Evolutionary conservation across 2,888 invertebrate species (phyloP).

Genomic region (Toxonevra muliebris): DNA sequence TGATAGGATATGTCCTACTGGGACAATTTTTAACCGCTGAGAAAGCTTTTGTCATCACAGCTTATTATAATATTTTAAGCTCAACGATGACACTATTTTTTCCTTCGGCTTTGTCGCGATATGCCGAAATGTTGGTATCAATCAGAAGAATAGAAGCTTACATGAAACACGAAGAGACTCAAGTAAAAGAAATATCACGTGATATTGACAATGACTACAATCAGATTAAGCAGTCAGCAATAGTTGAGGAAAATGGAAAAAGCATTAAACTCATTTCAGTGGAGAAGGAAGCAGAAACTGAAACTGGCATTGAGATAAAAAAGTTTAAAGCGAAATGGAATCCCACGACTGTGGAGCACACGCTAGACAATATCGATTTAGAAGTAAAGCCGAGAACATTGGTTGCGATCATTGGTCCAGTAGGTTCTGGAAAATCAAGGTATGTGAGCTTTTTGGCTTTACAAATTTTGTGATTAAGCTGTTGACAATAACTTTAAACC

Average conservation of each 20-base stretch:
- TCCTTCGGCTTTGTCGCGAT: slow-evolving; percentile 75
- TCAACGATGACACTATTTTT: slow-evolving; percentile 88
- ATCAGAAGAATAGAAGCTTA: slow-evolving; percentile 68
- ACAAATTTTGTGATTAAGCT: no score
- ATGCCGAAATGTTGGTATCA: slow-evolving; percentile 72
- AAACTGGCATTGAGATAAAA: slow-evolving; percentile 68
- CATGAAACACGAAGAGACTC: slow-evolving; percentile 71
- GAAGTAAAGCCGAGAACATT: slow-evolving; percentile 71
- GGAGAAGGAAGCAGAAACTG: slow-evolving; percentile 35
- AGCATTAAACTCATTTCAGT: slow-evolving; percentile 25
- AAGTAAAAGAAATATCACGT: slow-evolving; percentile 50
- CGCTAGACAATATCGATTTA: slow-evolving; percentile 73
- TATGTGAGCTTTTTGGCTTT: slow-evolving; percentile 32
- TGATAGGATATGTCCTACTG: slow-evolving; percentile 78
- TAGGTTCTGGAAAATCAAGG: slow-evolving; percentile 74
- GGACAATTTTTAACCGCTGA: slow-evolving; percentile 81
- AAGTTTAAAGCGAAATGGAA: slow-evolving; percentile 78
- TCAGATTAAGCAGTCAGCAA: slow-evolving; percentile 20
- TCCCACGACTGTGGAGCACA: slow-evolving; percentile 69
- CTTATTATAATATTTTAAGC: slow-evolving; percentile 85
- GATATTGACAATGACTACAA: slow-evolving; percentile 4
- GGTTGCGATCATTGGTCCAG: slow-evolving; percentile 77
- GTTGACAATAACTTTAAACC: no score
- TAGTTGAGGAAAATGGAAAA: slow-evolving; percentile 47
- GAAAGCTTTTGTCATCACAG: slow-evolving; percentile 84